Conservation (phyloP, 2,888 invertebrate species). For the Drosophila ustulata region DNA sequence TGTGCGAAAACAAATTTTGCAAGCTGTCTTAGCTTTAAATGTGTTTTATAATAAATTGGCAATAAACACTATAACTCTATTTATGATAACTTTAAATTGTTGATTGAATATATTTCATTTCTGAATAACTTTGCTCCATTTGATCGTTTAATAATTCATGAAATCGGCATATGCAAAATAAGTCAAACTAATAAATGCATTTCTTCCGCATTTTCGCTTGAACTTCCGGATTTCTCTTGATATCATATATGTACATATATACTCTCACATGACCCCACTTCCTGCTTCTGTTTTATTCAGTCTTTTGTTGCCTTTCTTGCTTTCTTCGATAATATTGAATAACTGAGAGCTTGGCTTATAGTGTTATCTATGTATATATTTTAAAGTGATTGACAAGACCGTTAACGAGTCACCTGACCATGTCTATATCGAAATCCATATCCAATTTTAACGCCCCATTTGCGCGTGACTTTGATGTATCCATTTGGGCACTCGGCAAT, state of each 20-base stretch:
- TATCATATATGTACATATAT: not conserved
- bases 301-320: not conserved
- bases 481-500: slow-evolving; percentile 6
- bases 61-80: too few relatives aligned
- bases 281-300: not conserved
- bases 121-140: not conserved
- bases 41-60: not conserved
- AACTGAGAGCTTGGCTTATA: not conserved
- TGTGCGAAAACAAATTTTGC: not conserved
- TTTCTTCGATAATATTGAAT: not conserved
- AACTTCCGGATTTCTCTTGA: not conserved
- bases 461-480: slow-evolving; percentile 48
- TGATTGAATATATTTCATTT: not conserved
- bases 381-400: not conserved
- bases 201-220: not conserved
- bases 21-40: not conserved
- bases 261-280: not conserved
- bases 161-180: not conserved
- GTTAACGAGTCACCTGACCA: slow-evolving; percentile 34
- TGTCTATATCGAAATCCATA: slow-evolving; percentile 21
- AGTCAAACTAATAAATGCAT: not conserved
- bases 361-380: not conserved
- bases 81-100: not conserved
- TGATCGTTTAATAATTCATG: not conserved
- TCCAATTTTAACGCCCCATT: slow-evolving; percentile 46